Evolutionary conservation across 2,888 invertebrate genomes (phyloP), one percentile per base, ranked within the genome.

Genomic region (Neocrepidodera transversa): DNA sequence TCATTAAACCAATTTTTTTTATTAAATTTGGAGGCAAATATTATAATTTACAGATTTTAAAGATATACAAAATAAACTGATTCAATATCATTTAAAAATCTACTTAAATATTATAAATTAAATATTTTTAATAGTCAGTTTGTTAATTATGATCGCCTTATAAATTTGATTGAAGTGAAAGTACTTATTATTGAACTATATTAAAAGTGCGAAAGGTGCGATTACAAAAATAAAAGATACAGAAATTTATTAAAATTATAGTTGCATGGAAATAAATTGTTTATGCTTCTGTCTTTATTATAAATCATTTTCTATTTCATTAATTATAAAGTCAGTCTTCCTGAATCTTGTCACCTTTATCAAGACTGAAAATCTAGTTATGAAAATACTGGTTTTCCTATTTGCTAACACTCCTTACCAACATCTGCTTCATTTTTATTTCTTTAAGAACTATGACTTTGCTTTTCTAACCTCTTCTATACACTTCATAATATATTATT

Each of bases 121-220:
- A n/a, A n/a, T n/a, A n/a, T n/a, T n/a, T n/a, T n/a, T n/a, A n/a
- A n/a, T n/a, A n/a, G n/a, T 10, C 40, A 16, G 16, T 40, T 40
- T 18, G 40, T 14, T 40, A 40, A 40, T 40, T 40, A 17, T 18
- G 18, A 40, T 40, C 40, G 40, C 40, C 18, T 16, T 40, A 40
- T 40, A 40, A 40, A 40, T 40, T 40, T 40, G 40, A 40, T 40
- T 40, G 40, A 40, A 40, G 40, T 40, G 40, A 40, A 40, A 40
- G 40, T 40, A 40, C 36, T 40, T 40, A 40, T 40, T 40, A 40
- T 17, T 40, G 40, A 16, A 18, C 40, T 3, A 10, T 40, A 40
- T 40, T 40, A 40, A 40, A 40, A 38, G 38, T 17, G 11, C 14
- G 14, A 17, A 38, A 40, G 40, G 40, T 18, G 40, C 40, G n/a